These are phyloP conservation scores for Latheticus oryzae DNA, from an alignment of 2,888 invertebrate genomes.

Conservation along the genomic window DNA sequence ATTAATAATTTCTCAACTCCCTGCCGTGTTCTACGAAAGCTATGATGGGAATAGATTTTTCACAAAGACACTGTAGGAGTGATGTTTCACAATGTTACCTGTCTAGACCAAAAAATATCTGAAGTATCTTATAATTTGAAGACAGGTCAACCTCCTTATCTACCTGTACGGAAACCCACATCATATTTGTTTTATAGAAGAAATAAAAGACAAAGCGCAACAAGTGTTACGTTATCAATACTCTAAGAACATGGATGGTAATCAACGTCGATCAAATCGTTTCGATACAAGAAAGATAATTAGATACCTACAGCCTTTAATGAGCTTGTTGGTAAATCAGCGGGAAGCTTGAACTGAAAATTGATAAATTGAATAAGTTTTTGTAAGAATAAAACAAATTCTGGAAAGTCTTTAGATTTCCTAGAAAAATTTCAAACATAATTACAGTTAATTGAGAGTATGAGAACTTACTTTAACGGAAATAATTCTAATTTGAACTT, in stretches of 20 bases:
- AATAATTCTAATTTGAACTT: no score
- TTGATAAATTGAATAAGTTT: no score
- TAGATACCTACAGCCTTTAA: constrained; percentile 32
- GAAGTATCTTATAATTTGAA: constrained; percentile 42
- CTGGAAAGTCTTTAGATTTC: no score
- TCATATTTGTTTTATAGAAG: no score
- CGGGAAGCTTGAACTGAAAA: constrained; percentile 25
- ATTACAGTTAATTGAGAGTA: no score
- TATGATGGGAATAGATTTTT: constrained; percentile 19
- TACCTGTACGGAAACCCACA: constrained; percentile 27
- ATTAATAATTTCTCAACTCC: constrained; percentile 21
- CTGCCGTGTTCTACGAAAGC: constrained; percentile 6
- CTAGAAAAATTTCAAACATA: no score
- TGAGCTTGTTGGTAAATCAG: constrained; percentile 21
- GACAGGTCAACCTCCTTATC: constrained; percentile 18
- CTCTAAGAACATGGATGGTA: no score
- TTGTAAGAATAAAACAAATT: no score
- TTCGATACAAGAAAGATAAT: constrained; percentile 25
- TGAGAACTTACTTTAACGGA: no score
- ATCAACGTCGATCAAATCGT: constrained; percentile 33
- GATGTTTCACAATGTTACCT: constrained; percentile 12
- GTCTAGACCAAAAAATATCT: constrained; percentile 45
- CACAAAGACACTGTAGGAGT: constrained; percentile 20
- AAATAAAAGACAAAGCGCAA: no score
- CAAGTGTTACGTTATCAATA: no score